Base-by-base conservation (phyloP, 2,113 vertebrate species). In the Agapornis roseicollis region DNA sequence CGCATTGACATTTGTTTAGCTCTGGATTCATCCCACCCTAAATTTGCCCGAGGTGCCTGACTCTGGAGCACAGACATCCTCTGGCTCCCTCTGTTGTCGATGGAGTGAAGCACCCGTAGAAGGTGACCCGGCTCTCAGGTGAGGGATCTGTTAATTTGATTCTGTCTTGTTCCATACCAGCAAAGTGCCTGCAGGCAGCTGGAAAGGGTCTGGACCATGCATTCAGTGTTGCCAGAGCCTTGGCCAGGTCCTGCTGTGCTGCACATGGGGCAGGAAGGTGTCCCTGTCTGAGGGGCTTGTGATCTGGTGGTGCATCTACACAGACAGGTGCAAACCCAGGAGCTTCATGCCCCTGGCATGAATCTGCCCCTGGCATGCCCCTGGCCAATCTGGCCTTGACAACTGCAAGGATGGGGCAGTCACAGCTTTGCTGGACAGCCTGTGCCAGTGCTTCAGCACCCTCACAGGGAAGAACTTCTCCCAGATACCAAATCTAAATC, bases 1-100 rank as follows among this genome's bases (percentile, higher is more conserved):
- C 0, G 1, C 33, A 49, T 82, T 84, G 24, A 31, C 58, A 71
- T 35, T 81, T 87, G 41, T 71, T 80, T 81, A 81, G 72, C 46
- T 25, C 71, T 22, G 63, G 68, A 74, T 86, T 83, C 46, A 74
- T 89, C 50, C 50, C 89, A 86, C 39, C 77, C 80, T 64, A 14
- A 37, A 55, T 78, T 76, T 94, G 80, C 89, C 90, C 52, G 90
- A 93, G 80, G 80, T 92, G 42, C 79, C 71, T 22, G 68, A 2
- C 42, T 60, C 42, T 23, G 77, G 27, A 93, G 92, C 77, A 89
- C 52, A 64, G 47, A 8, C 89, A 87, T 94, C 65, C 91, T 94
- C 2, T 89, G 93, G 94, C 96, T 97, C 95, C 96, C 96, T 96
- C 96, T 97, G 91, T 95, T 96, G 95, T 94, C 9, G 1, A 44